phyloP scores from a whole-genome alignment of 1,140 invertebrate species.

The Mamestra configurata region DNA sequence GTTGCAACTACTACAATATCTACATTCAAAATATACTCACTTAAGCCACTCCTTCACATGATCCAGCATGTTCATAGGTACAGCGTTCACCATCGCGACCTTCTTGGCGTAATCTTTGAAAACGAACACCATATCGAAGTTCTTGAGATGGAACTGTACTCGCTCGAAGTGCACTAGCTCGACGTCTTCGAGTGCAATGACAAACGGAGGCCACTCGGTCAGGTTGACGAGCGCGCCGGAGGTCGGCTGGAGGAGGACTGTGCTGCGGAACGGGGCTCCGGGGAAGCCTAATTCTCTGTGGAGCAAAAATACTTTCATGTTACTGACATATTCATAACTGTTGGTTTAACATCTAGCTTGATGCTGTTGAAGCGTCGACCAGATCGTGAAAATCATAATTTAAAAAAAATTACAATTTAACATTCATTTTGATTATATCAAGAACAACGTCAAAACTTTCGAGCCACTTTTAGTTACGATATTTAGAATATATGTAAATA shows the following conservation, averaged over 20 bases:
- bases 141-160: constrained; percentile 99
- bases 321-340: not conserved
- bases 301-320: not conserved
- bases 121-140: constrained; percentile 99
- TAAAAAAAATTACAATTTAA: no score
- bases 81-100: constrained; percentile 98
- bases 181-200: constrained; percentile 98
- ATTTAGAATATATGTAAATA: no score
- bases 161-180: constrained; percentile 99
- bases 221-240: constrained; percentile 98
- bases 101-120: constrained; percentile 99
- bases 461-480: no score
- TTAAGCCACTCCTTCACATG: constrained; percentile 99
- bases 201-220: constrained; percentile 99
- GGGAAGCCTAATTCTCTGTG: constrained; percentile 97
- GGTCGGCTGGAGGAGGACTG: constrained; percentile 98
- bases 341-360: no score
- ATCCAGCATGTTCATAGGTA: constrained; percentile 99
- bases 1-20: no score
- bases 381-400: no score
- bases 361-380: no score
- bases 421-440: no score
- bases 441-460: no score
- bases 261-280: constrained; percentile 98
- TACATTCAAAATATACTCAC: constrained; percentile 88